These are phyloP conservation scores for Tipula unca DNA, from an alignment of 2,888 invertebrate species.

Conservation along the genomic window DNA sequence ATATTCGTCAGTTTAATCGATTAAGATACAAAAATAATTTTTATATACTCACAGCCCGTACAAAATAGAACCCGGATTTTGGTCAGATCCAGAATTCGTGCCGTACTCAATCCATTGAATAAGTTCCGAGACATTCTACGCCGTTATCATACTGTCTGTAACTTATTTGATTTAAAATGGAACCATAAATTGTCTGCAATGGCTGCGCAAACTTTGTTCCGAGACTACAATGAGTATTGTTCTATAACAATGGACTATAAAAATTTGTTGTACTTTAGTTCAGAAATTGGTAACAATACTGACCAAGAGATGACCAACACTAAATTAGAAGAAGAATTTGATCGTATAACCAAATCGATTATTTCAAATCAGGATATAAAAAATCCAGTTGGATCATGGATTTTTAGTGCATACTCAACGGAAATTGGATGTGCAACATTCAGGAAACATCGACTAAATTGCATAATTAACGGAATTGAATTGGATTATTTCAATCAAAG, in stretches of 20 bases:
- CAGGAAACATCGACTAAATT: not conserved
- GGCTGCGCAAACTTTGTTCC: not conserved
- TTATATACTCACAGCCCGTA: not conserved
- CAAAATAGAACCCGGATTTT: not conserved
- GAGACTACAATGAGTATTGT: not conserved
- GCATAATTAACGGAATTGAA: not conserved
- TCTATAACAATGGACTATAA: not conserved
- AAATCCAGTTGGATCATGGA: not conserved
- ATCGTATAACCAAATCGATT: not conserved
- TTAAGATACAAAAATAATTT: not conserved
- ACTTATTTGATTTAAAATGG: not conserved
- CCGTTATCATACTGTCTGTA: not conserved
- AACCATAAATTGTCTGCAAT: not conserved
- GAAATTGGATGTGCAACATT: not conserved
- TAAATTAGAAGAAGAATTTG: not conserved
- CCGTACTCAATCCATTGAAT: not conserved
- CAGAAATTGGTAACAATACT: not conserved
- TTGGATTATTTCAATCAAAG: not conserved
- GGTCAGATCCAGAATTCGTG: not conserved
- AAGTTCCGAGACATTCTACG: not conserved
- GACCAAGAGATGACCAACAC: not conserved
- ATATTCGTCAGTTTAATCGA: not conserved
- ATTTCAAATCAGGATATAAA: not conserved
- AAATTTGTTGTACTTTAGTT: not conserved
- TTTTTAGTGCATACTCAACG: not conserved